Evolutionary conservation across 1,140 invertebrate species (phyloP), one percentile per base, ranked within the genome.

Genomic region (Dreissena polymorpha): DNA sequence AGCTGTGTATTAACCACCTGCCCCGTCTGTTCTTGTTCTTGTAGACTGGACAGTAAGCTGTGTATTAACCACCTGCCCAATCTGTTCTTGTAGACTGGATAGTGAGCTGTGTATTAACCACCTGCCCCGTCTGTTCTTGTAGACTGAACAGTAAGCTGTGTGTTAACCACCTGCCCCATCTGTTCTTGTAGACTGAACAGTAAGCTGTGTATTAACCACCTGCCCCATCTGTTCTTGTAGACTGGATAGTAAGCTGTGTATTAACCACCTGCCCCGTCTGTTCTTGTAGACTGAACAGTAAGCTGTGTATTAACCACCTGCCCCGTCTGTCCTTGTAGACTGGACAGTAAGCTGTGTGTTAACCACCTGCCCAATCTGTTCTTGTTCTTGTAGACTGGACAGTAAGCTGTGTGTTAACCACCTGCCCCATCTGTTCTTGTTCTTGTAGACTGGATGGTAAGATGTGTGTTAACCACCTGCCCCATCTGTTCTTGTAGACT

Each of bases 361-460:
- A 87, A 86, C 80, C 92, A 93, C 77, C 85, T 93, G 21, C 91
- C 92, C 7, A 74, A 87, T 51, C 50, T 93, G 3, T 88, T 92
- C 49, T 88, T 39, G 39, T 68, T 65, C 75, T 82, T 90, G 50
- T 76, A 92, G 91, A 60, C 83, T 90, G 14, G 88, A 91, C 85
- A 82, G 78, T 8, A 80, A 86, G 16, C 85, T 93, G 49, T 89
- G 90, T 84, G 55, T 92, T 10, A 87, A 86, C 80, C 92, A 93
- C 77, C 85, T 93, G 21, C 91, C 92, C 7, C 78, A 87, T 51
- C 50, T 93, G 3, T 88, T 92, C 49, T 88, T 39, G 39, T 68
- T 65, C 75, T 82, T 90, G 50, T 76, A 92, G 91, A 60, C 83
- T 90, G 14, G 88, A 91, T 85, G 83, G 78, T 8, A 80, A 86